Evolutionary conservation across 2,888 invertebrate species (phyloP).

Genomic region (Ptilodon capucinus): DNA sequence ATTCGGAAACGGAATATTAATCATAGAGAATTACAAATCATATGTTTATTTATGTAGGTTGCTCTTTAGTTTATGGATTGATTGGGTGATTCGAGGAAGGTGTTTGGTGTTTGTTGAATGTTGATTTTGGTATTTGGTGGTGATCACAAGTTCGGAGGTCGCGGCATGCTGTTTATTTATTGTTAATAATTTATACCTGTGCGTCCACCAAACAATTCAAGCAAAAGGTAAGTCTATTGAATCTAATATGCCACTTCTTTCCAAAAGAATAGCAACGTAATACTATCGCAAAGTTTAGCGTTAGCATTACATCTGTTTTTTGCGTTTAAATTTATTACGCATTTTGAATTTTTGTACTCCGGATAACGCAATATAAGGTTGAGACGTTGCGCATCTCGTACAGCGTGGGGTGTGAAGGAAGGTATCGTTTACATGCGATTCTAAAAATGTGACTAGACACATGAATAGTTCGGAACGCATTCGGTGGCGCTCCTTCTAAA

Average conservation of each 20-base stretch:
- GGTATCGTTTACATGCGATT: constrained; percentile 77
- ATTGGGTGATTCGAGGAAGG: constrained; percentile 71
- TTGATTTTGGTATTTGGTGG: constrained; percentile 59
- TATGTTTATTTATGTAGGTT: constrained; percentile 80
- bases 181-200: constrained; percentile 71
- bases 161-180: constrained; percentile 79
- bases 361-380: constrained; percentile 32
- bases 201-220: constrained; percentile 53
- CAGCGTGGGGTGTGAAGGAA: constrained; percentile 39
- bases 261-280: constrained; percentile 13
- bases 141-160: constrained; percentile 65
- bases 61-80: constrained; percentile 73
- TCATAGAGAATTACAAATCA: constrained; percentile 57
- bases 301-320: constrained; percentile 48
- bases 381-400: constrained; percentile 35
- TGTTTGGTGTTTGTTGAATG: constrained; percentile 62
- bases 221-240: constrained; percentile 56
- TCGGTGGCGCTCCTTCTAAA: constrained; percentile 76
- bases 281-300: constrained; percentile 23
- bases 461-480: constrained; percentile 65
- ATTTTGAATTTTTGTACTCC: constrained; percentile 56
- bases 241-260: constrained; percentile 7
- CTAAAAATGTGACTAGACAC: constrained; percentile 78
- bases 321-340: constrained; percentile 53
- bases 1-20: constrained; percentile 44